A percentile compares a stretch with the other conserved stretches of the same genome.
Conservation (phyloP, 2,113 vertebrate species). For the Lates calcarifer region DNA sequence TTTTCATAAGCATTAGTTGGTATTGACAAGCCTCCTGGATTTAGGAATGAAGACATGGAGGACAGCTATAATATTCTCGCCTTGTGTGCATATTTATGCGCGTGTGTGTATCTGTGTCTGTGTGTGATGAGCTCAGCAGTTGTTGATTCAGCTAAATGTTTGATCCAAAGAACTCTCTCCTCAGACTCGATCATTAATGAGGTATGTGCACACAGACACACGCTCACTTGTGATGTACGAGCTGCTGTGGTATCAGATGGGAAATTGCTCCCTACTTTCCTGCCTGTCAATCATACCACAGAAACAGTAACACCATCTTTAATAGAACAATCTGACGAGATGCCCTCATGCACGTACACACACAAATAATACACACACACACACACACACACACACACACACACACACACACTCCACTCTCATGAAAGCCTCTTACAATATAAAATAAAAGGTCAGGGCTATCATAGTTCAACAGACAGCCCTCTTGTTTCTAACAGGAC, state of each 20-base stretch:
- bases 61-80: constrained; percentile 44
- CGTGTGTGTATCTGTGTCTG: neutral
- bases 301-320: constrained; percentile 36
- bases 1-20: constrained; percentile 52
- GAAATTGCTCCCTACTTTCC: constrained; percentile 43
- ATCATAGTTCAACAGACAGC: constrained; percentile 62
- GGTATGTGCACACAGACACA: constrained; percentile 8
- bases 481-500: constrained; percentile 59
- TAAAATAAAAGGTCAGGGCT: constrained; percentile 54
- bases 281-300: constrained; percentile 44
- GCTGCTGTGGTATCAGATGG: constrained; percentile 47
- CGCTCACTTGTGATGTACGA: constrained; percentile 11
- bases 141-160: constrained; percentile 73
- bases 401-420: neutral
- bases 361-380: neutral
- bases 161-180: constrained; percentile 56
- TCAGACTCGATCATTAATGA: constrained; percentile 71
- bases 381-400: neutral
- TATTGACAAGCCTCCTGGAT: constrained; percentile 51
- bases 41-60: constrained; percentile 51
- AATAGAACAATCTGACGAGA: constrained; percentile 28
- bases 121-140: constrained; percentile 52
- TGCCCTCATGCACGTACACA: neutral
- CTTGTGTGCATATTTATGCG: neutral
- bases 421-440: constrained; percentile 38